Base-by-base conservation (phyloP, 2,797 vertebrate genomes). In the Coendou prehensilis region DNA sequence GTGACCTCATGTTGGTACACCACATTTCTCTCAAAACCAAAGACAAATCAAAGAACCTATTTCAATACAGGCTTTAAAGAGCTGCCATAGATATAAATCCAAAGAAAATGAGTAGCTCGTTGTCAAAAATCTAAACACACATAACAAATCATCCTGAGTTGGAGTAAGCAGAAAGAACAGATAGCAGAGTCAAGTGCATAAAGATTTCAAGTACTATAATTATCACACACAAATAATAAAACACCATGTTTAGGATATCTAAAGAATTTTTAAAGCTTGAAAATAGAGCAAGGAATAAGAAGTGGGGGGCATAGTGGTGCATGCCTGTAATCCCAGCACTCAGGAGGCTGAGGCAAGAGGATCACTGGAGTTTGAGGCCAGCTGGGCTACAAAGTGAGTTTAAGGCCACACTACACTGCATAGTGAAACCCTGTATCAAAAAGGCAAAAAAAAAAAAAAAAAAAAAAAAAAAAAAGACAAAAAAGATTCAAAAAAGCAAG, bases 181-280 rank as follows among this genome's bases (percentile, higher is more conserved):
- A 64, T 6, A 89, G 15, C 11, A 63, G n/a, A 92, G 28, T 75
- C 45, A 37, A 61, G 57, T 28, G 54, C 59, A 10, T 11, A 73
- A 78, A 90, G 20, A 69, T 64, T 83, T 73, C 57, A 73, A 47
- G 15, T 33, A 41, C 6, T 94, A 3, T 59, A 92, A 84, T 54
- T 75, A 81, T 54, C 23, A 83, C 23, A 80, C 33, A 15, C 28
- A 87, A 33, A 86, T 81, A 63, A 69, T 83, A 69, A 84, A 61
- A 79, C 13, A 84, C 15, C 30, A 84, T 63, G 23, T 50, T 94
- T 79, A 87, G 47, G 20, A 78, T 3, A 22, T 1, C 41, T 20
- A 61, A 75, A 93, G 22, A 84, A 64, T 54, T 61, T 47, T 63
- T 63, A 67, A 87, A 76, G 18, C 26, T 93, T 94, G 52, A 95